A percentile compares a stretch with the other conserved stretches of the same genome.
These are phyloP conservation scores for Xiphias gladius DNA, from an alignment of 2,113 vertebrate species.

Conservation along the genomic window DNA sequence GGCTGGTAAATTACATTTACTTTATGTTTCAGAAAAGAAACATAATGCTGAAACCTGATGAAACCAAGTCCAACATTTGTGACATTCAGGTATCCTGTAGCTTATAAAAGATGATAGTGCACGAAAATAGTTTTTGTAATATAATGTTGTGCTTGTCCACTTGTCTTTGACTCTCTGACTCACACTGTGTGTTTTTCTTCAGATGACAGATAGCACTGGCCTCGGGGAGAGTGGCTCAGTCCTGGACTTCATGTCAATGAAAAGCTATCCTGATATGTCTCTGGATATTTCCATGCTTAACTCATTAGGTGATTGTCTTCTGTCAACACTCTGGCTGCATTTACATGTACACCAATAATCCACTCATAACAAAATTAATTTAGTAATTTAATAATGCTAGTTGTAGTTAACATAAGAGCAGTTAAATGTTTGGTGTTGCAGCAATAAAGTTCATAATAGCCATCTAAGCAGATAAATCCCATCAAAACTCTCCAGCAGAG, in stretches of 20 bases:
- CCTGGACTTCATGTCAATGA: slow-evolving; percentile 94
- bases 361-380: neutral
- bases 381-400: neutral
- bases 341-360: neutral
- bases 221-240: slow-evolving; percentile 88
- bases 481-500: neutral
- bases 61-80: slow-evolving; percentile 88
- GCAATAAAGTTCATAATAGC: neutral
- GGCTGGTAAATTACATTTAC: neutral
- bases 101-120: neutral
- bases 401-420: neutral
- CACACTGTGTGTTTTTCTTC: slow-evolving; percentile 30
- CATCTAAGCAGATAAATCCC: neutral
- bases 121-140: neutral
- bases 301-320: slow-evolving; percentile 88
- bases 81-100: slow-evolving; percentile 81
- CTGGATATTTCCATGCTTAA: slow-evolving; percentile 94
- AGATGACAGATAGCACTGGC: slow-evolving; percentile 87
- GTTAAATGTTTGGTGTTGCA: neutral
- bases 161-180: neutral
- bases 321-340: neutral
- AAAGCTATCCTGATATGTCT: slow-evolving; percentile 93
- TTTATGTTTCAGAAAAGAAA: slow-evolving; percentile 90
- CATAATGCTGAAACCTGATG: slow-evolving; percentile 87
- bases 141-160: neutral